A percentile compares a stretch with the other conserved stretches of the same genome.
phyloP scores from a whole-genome alignment of 2,888 invertebrate species.

The Eupithecia dodoneata region DNA sequence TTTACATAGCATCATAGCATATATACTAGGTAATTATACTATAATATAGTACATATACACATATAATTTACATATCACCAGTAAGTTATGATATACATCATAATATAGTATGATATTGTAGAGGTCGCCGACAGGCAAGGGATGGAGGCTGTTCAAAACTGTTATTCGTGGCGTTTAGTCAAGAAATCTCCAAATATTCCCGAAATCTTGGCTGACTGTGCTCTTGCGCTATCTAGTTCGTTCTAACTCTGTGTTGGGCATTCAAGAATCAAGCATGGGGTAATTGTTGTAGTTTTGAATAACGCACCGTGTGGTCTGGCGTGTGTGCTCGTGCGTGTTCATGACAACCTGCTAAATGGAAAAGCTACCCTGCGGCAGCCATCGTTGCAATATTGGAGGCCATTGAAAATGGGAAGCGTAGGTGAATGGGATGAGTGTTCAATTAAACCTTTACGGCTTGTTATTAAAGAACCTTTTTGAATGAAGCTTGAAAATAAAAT shows the following conservation, averaged over 20 bases:
- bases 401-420: slow-evolving; percentile 19
- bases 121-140: background rate
- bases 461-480: slow-evolving; percentile 2
- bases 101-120: background rate
- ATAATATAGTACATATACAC: no score
- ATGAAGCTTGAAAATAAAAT: background rate
- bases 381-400: slow-evolving; percentile 27
- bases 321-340: slow-evolving; percentile 57
- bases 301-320: slow-evolving; percentile 49
- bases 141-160: background rate
- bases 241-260: slow-evolving; percentile 1
- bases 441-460: slow-evolving; percentile 1
- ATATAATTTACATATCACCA: no score
- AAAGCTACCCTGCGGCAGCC: slow-evolving; percentile 50
- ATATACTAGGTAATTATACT: no score
- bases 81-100: no score
- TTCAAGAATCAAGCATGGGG: slow-evolving; percentile 27
- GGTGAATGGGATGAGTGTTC: slow-evolving; percentile 23
- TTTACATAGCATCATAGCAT: no score
- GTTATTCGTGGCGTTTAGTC: background rate
- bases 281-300: slow-evolving; percentile 52
- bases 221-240: background rate
- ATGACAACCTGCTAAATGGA: slow-evolving; percentile 74
- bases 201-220: background rate
- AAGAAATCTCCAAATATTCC: background rate